Percentiles rank a stretch among this genome's conserved stretches.
phyloP scores from a whole-genome alignment of 2,113 vertebrate species.

The Dromas ardeola region DNA sequence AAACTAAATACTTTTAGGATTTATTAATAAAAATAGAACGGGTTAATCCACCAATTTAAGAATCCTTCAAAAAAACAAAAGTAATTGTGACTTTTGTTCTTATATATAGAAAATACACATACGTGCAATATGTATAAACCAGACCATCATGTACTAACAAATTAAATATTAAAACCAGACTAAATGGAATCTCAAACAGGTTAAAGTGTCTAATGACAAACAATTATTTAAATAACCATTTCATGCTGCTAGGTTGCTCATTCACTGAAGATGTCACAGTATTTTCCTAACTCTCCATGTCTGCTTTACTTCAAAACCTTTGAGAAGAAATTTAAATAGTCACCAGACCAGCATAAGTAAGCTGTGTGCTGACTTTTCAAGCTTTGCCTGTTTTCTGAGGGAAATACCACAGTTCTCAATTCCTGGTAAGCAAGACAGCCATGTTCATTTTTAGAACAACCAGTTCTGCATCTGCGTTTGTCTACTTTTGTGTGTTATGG shows the following conservation, averaged over 20 bases:
- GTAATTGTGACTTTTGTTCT: background rate
- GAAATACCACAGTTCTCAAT: background rate
- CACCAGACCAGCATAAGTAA: background rate
- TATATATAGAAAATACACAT: background rate
- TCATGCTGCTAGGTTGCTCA: background rate
- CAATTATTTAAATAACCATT: background rate
- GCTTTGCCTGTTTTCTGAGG: slow-evolving; percentile 14
- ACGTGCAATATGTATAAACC: background rate
- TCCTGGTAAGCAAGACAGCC: background rate
- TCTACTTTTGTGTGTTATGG: background rate
- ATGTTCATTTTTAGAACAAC: background rate
- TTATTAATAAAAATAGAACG: background rate
- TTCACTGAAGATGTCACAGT: background rate
- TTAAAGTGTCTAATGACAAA: background rate
- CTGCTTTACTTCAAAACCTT: slow-evolving; percentile 1
- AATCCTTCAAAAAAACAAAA: background rate
- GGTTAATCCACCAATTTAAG: background rate
- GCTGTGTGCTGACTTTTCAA: background rate
- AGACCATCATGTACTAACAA: background rate
- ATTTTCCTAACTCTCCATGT: background rate
- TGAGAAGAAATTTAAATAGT: background rate
- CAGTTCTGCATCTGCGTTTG: background rate
- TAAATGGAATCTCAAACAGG: background rate
- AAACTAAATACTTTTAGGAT: background rate
- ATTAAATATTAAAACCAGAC: background rate